Evolutionary conservation across 2,113 vertebrate species (phyloP).

Genomic region (Sminthopsis crassicaudata): DNA sequence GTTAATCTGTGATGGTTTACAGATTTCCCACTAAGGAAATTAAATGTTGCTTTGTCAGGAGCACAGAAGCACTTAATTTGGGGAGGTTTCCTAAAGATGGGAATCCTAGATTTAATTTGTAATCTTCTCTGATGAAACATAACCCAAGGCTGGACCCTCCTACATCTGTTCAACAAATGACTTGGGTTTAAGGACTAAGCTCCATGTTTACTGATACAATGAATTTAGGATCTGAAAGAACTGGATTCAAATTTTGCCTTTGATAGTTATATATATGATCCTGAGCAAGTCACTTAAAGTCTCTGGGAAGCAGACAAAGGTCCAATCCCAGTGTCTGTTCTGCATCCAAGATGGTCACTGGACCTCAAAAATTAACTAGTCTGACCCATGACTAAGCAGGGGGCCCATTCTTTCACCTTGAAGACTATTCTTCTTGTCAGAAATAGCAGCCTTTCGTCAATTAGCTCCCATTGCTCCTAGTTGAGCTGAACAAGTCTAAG

Average conservation of each 20-base stretch:
- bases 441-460: neutral
- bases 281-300: neutral
- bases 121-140: constrained; percentile 35
- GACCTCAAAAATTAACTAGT: neutral
- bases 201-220: neutral
- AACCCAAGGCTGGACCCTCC: neutral
- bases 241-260: neutral
- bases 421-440: neutral
- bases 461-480: neutral
- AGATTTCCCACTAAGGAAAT: constrained; percentile 45
- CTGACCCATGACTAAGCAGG: neutral
- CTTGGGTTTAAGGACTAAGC: constrained; percentile 30
- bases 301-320: neutral
- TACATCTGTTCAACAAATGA: constrained; percentile 15
- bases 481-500: neutral
- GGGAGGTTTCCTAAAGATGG: too few species aligned
- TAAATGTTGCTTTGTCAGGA: neutral
- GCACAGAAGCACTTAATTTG: neutral
- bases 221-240: neutral
- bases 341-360: neutral
- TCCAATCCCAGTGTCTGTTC: neutral
- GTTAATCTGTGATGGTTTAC: constrained; percentile 2
- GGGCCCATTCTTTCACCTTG: neutral
- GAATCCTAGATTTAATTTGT: neutral
- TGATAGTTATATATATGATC: neutral